These are phyloP conservation scores for Euwallacea fornicatus DNA, from an alignment of 1,140 invertebrate genomes.

Conservation along the genomic window DNA sequence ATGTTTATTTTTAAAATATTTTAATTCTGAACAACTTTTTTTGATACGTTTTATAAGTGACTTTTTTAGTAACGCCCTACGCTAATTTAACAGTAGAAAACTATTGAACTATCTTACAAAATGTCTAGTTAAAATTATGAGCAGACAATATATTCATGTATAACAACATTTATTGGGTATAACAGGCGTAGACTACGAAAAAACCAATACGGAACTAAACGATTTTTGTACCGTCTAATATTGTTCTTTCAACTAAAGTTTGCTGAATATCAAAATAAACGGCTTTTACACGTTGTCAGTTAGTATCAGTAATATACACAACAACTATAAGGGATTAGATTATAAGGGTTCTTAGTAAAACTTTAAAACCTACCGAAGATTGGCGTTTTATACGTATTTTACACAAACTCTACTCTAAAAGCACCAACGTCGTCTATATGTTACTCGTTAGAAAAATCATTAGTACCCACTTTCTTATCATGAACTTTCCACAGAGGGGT, in stretches of 20 bases:
- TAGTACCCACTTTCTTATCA: too few relatives aligned
- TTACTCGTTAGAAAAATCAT: too few relatives aligned
- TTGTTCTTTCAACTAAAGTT: neutral
- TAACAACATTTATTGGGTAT: constrained; percentile 1
- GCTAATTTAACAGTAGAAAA: constrained; percentile 21
- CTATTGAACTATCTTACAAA: constrained; percentile 24
- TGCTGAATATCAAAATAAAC: too few relatives aligned
- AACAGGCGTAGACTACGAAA: neutral
- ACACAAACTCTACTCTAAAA: too few relatives aligned
- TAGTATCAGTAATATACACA: neutral
- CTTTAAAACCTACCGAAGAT: too few relatives aligned
- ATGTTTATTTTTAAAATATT: constrained; percentile 18
- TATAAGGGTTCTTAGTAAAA: neutral
- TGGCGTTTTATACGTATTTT: too few relatives aligned
- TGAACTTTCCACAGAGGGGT: too few relatives aligned
- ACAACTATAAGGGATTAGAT: neutral
- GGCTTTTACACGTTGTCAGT: neutral
- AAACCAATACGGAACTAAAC: neutral
- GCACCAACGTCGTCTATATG: too few relatives aligned
- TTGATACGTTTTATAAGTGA: constrained; percentile 5
- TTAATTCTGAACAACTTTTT: constrained; percentile 17
- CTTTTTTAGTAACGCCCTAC: constrained; percentile 9
- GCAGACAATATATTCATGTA: constrained; percentile 12
- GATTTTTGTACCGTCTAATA: neutral
- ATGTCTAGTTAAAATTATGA: constrained; percentile 19